Percentiles rank a stretch among this genome's conserved stretches.
Evolutionary conservation across 1,140 invertebrate species (phyloP).

Genomic region (Potamilus streckersoni): DNA sequence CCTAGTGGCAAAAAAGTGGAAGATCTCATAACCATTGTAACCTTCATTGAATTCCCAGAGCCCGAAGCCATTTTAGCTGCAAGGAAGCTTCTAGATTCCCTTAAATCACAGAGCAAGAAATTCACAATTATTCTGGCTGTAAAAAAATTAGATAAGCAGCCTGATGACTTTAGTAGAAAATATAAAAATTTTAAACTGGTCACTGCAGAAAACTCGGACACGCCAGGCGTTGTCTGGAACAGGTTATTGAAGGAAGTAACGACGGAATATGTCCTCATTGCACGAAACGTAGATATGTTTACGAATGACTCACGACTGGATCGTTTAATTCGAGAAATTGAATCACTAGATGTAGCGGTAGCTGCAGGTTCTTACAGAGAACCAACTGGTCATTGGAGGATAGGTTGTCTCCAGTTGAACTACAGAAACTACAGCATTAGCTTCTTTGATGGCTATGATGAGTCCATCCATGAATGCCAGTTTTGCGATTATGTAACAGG

Average conservation of each 20-base stretch:
- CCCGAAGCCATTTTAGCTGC: not conserved
- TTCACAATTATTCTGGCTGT: not conserved
- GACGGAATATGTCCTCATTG: constrained; percentile 58
- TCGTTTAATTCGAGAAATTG: constrained; percentile 51
- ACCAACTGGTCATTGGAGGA: constrained; percentile 54
- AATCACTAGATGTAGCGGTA: constrained; percentile 29
- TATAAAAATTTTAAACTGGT: not conserved
- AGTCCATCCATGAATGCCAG: constrained; percentile 57
- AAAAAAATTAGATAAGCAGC: not conserved
- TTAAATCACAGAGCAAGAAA: not conserved
- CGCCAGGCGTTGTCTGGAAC: constrained; percentile 40
- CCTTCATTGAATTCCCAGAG: not conserved
- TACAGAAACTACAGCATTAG: constrained; percentile 50
- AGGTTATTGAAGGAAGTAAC: constrained; percentile 28
- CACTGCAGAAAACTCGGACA: not conserved
- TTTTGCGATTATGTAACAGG: constrained; percentile 59
- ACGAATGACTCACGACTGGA: constrained; percentile 46
- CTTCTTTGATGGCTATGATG: constrained; percentile 54
- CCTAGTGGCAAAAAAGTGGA: constrained; percentile 4
- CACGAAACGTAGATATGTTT: constrained; percentile 42
- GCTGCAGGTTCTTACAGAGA: constrained; percentile 52
- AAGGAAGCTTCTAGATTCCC: not conserved
- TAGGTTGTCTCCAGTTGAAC: constrained; percentile 54
- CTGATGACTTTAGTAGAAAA: not conserved
- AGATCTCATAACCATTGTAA: constrained; percentile 25